These are phyloP conservation scores for Bombus terrestris DNA, from an alignment of 1,140 invertebrate species.

Conservation along the genomic window DNA sequence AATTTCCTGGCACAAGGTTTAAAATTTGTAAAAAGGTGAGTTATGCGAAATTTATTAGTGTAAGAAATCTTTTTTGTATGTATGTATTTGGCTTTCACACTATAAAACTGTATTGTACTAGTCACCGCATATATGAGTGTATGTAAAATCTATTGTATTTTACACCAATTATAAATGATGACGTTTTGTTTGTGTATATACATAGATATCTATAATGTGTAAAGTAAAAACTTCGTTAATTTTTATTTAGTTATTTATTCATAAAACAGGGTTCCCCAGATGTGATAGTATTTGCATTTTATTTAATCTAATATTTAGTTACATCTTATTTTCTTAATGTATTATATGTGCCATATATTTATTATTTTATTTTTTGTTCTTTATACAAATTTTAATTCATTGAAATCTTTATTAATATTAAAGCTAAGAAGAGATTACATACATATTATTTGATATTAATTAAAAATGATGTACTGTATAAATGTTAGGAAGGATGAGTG, in stretches of 20 bases:
- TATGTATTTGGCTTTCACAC: neutral
- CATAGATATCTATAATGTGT: conserved; percentile 4
- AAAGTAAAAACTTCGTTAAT: conserved; percentile 9
- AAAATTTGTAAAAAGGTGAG: neutral
- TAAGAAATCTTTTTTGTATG: neutral
- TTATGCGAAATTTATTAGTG: neutral
- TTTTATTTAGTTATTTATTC: conserved; percentile 10
- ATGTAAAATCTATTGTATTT: neutral
- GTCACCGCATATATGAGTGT: neutral
- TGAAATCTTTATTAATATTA: neutral
- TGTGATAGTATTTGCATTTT: conserved; percentile 11
- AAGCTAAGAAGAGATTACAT: neutral
- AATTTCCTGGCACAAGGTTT: neutral
- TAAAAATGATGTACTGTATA: neutral
- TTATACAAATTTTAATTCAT: conserved; percentile 6
- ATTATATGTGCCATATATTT: neutral
- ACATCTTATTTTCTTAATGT: neutral
- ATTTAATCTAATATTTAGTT: neutral
- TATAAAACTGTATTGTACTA: conserved; percentile 16
- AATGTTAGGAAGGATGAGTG: neutral
- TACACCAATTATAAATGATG: neutral
- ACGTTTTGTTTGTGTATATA: neutral
- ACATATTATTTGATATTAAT: conserved; percentile 13
- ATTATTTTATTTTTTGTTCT: conserved; percentile 1
- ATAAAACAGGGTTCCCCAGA: conserved; percentile 23